Evolutionary conservation across 2,888 invertebrate genomes (phyloP), one percentile per base, ranked within the genome.

Genomic region (Andrena fulva): DNA sequence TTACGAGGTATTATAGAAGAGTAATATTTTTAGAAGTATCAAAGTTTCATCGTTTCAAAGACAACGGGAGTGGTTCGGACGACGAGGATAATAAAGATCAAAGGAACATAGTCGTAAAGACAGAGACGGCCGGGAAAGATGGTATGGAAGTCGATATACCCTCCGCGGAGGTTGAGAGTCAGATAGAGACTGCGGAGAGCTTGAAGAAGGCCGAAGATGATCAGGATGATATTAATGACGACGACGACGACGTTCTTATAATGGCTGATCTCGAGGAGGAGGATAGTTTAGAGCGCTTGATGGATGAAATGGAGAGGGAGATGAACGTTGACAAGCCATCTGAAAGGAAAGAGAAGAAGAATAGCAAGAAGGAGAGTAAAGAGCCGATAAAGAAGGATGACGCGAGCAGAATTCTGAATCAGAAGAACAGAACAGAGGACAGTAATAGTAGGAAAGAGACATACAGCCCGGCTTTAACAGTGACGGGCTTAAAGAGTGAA

Each of bases 281-380:
- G 64, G 94, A 94, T 83, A 95, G 95, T 87, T 91, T 95, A 63
- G 95, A 95, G 77, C 94, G 94, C 3, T 89, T 95, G 48, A 95
- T 95, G 94, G 93, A 95, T 71, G 95, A 95, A 85, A 93, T 95
- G 89, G 95, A 95, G 78, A 93, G 93, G 75, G 95, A 95, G 90
- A 95, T 95, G 85, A 92, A 90, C 12, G 89, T 89, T 5, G 91
- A 89, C 29, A 91, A 90, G 27, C 71, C 85, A 2, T 70, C 75
- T 1, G 90, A 90, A 24, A 89, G 84, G 4, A 89, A 75, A 35
- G 90, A 90, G 10, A 90, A 87, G 69, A 80, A 76, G 42, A 59
- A 72, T 7, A 80, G 27, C 6, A 88, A 59, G 20, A 79, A 80
- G 31, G 84, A 89, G 64, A 50, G 5, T 29, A 92, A 77, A 92